Evolutionary conservation across 2,888 invertebrate species (phyloP), one percentile per base, ranked within the genome.

Genomic region (Trachelus troglodyta): DNA sequence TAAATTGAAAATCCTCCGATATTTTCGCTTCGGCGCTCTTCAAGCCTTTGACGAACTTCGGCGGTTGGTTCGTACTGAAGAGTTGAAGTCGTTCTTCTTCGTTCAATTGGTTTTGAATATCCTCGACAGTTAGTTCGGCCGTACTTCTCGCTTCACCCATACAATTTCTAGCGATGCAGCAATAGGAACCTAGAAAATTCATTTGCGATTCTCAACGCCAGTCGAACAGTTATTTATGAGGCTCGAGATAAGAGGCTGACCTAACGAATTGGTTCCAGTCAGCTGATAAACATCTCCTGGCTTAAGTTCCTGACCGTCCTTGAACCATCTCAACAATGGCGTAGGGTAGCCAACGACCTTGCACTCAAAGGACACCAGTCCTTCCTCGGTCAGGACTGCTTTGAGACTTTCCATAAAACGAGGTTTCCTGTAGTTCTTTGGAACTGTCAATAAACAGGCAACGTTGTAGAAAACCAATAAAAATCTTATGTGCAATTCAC

Each of bases 341-440:
- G 97, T 97, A 0, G 98, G 98, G 85, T 97, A 97, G 0, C 97
- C 98, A 3, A 97, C 97, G 0, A 98, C 97, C 91, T 98, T 98
- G 90, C 98, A 98, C 89, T 98, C 98, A 89, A 98, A 98, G 0
- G 97, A 97, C 1, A 98, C 98, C 56, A 98, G 92, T 0, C 98
- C 98, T 92, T 98, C 98, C 89, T 98, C 97, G 0, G 98, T 97
- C 73, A 98, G 93, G 73, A 98, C 95, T 12, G 98, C 98, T 91
- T 96, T 96, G 12, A 98, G 93, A 85, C 96, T 96, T 91, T 98
- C 98, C 95, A 98, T 96, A 91, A 98, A 98, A 81, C 97, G 94
- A 1, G 98, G 98, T 89, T 96, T 96, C 84, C 97, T 94, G 89
- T 96, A 98, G 91, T 97, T 97, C 92, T 97, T 97, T 69, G 98